Evolutionary conservation across 2,797 vertebrate species (phyloP).

Genomic region (Distichodus sexfasciatus): DNA sequence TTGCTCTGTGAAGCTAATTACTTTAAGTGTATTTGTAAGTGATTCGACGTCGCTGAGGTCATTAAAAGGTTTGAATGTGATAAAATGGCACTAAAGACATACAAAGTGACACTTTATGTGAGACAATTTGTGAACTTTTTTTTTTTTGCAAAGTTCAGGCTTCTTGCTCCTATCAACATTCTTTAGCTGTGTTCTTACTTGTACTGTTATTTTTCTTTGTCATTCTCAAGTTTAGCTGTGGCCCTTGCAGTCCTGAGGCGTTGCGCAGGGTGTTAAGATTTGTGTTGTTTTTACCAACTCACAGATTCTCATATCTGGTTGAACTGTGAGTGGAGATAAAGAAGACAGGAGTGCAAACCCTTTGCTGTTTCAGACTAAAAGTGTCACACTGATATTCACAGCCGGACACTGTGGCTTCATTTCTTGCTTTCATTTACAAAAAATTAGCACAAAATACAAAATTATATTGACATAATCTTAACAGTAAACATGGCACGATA

Average conservation of each 20-base stretch:
- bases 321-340: constrained; percentile 6
- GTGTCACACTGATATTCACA: neutral
- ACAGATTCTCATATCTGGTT: neutral
- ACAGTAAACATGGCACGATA: too few species aligned
- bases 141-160: neutral
- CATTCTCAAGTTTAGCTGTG: neutral
- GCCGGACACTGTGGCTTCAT: neutral
- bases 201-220: neutral
- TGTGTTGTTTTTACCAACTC: neutral
- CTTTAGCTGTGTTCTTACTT: neutral
- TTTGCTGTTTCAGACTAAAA: neutral
- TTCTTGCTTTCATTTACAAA: neutral
- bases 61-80: neutral
- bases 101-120: neutral
- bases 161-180: neutral
- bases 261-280: neutral
- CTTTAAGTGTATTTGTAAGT: neutral
- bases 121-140: neutral
- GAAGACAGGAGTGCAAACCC: constrained; percentile 1
- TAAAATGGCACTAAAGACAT: neutral
- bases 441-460: neutral
- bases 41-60: neutral
- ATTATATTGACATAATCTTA: too few species aligned
- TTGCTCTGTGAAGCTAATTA: neutral
- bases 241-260: neutral